A percentile compares a stretch with the other conserved stretches of the same genome.
Conservation (phyloP, 2,888 invertebrate genomes). For the Spilarctia lutea region DNA sequence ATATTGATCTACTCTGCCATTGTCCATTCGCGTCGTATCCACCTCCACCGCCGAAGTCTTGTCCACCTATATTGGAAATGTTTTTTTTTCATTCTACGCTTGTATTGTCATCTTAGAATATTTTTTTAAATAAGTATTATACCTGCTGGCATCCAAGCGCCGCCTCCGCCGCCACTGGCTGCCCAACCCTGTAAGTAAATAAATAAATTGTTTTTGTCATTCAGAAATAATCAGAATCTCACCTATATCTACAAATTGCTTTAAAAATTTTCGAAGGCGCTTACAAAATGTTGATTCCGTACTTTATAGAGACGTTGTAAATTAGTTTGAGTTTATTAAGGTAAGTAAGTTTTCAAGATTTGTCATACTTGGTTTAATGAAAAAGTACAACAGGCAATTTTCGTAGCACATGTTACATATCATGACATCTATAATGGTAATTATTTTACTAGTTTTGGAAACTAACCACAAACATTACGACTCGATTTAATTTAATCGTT, state of each 20-base stretch:
- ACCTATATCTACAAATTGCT: background rate
- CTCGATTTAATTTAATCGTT: background rate
- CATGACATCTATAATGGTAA: background rate
- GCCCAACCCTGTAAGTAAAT: constrained; percentile 75
- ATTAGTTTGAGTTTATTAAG: too few relatives aligned
- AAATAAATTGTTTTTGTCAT: background rate
- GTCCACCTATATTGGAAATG: constrained; percentile 69
- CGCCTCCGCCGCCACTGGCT: constrained; percentile 78
- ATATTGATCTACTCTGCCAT: constrained; percentile 80
- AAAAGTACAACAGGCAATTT: background rate
- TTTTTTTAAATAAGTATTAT: constrained; percentile 67
- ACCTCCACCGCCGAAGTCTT: constrained; percentile 73
- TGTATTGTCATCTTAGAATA: constrained; percentile 20
- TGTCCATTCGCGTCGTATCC: constrained; percentile 82
- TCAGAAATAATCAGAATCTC: background rate
- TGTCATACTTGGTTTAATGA: background rate
- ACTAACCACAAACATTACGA: too few relatives aligned
- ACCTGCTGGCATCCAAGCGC: constrained; percentile 84
- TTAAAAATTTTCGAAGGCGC: background rate
- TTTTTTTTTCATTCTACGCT: constrained; percentile 53
- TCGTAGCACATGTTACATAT: too few relatives aligned
- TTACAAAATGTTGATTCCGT: background rate
- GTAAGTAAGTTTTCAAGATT: too few relatives aligned
- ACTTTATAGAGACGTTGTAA: background rate
- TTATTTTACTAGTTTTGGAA: background rate